Evolutionary conservation across 1,140 invertebrate species (phyloP).

Genomic region (Nephila pilipes): DNA sequence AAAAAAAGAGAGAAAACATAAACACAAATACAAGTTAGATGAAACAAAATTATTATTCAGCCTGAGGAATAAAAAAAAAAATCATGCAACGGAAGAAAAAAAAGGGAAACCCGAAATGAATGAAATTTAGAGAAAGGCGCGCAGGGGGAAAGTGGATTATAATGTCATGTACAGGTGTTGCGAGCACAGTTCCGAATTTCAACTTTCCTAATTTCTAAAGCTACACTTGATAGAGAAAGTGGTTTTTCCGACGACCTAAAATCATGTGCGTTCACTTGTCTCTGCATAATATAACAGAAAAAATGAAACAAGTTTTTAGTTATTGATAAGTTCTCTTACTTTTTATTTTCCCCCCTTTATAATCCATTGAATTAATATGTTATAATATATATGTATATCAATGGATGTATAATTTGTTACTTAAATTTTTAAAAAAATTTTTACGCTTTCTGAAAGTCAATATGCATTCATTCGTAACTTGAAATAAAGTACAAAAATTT

Average conservation of each 20-base stretch:
- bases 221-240: slow-evolving; percentile 26
- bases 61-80: background rate
- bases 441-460: too few relatives aligned
- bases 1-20: background rate
- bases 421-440: too few relatives aligned
- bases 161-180: slow-evolving; percentile 58
- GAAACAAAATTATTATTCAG: background rate
- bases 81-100: background rate
- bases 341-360: too few relatives aligned
- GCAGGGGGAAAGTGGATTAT: slow-evolving; percentile 29
- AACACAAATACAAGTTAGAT: background rate
- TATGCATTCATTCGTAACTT: too few relatives aligned
- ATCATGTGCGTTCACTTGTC: background rate
- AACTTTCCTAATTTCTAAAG: background rate
- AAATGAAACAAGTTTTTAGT: too few relatives aligned
- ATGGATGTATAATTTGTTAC: too few relatives aligned
- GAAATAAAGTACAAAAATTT: too few relatives aligned
- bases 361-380: too few relatives aligned
- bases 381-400: too few relatives aligned
- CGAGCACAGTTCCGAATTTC: slow-evolving; percentile 41
- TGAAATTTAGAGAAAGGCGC: background rate
- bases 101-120: background rate
- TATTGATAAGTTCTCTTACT: too few relatives aligned
- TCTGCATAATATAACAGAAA: background rate
- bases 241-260: slow-evolving; percentile 63